These are phyloP conservation scores for Cotesia congregata DNA, from an alignment of 2,888 invertebrate species.

Conservation along the genomic window DNA sequence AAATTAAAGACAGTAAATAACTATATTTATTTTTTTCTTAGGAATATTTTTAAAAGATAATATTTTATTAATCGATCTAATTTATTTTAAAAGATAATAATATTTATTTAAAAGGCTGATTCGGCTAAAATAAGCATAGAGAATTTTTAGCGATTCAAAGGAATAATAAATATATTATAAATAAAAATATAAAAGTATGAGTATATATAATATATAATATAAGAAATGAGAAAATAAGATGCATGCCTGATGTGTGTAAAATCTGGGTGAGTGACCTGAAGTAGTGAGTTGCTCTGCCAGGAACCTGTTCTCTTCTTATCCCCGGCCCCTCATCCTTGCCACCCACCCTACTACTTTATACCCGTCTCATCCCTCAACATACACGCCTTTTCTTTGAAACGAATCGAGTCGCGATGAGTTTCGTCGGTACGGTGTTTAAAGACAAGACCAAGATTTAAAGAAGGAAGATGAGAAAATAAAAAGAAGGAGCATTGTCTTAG, in stretches of 20 bases:
- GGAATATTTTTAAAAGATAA: too few relatives aligned
- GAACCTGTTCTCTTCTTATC: conserved; percentile 62
- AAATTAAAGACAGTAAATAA: not conserved
- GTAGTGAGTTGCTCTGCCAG: conserved; percentile 53
- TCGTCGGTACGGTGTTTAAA: not conserved
- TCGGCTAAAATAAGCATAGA: too few relatives aligned
- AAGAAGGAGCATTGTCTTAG: conserved; percentile 37
- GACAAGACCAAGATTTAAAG: not conserved
- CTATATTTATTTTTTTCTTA: too few relatives aligned
- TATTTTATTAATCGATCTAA: too few relatives aligned
- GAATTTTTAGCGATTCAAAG: too few relatives aligned
- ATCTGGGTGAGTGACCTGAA: conserved; percentile 68
- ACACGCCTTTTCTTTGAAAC: conserved; percentile 33
- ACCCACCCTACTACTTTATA: not conserved
- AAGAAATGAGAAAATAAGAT: conserved; percentile 47
- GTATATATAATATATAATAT: not conserved
- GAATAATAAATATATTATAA: too few relatives aligned
- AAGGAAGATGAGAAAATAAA: not conserved
- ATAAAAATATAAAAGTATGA: too few relatives aligned
- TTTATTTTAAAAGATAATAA: too few relatives aligned
- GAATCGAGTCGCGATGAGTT: conserved; percentile 17
- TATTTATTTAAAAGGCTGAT: too few relatives aligned
- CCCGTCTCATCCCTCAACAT: not conserved
- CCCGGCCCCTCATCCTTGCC: conserved; percentile 36
- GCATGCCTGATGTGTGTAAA: conserved; percentile 61